Conservation (phyloP, 2,113 vertebrate genomes). For the Psephotus haematonotus region DNA sequence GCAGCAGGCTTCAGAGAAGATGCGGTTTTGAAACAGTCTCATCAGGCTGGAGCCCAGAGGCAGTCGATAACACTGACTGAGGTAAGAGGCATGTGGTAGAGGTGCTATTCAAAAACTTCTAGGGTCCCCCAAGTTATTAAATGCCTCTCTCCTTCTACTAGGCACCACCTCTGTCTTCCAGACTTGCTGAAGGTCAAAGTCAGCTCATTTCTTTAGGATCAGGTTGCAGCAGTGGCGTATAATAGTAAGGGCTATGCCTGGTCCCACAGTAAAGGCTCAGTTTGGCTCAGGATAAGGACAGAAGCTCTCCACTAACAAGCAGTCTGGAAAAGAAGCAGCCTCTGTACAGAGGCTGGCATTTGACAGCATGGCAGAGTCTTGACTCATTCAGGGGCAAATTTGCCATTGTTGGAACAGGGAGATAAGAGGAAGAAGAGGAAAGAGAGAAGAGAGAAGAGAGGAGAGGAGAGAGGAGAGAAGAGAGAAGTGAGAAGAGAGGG, state of each 20-base stretch:
- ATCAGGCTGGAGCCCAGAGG: not conserved
- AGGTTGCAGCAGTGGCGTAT: not conserved
- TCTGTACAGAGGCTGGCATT: not conserved
- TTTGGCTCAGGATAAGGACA: not conserved
- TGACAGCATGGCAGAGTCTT: not conserved
- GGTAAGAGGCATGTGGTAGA: not conserved
- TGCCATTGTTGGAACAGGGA: not conserved
- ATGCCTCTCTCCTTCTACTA: not conserved
- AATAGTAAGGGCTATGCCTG: not conserved
- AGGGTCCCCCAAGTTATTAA: not conserved
- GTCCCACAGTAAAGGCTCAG: not conserved
- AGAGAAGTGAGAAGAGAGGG: not conserved
- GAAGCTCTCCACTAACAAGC: not conserved
- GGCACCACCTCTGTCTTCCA: not conserved
- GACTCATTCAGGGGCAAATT: not conserved
- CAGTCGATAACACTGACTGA: not conserved
- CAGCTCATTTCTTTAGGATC: not conserved
- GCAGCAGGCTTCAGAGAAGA: not conserved
- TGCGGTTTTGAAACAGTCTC: not conserved
- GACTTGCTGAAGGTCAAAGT: not conserved
- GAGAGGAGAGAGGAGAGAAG: no score
- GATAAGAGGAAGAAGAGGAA: not conserved
- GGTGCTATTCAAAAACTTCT: not conserved
- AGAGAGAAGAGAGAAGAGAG: not conserved
- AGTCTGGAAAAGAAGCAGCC: not conserved